Evolutionary conservation across 2,888 invertebrate species (phyloP).

Genomic region (Thysanoteuthis rhombus): DNA sequence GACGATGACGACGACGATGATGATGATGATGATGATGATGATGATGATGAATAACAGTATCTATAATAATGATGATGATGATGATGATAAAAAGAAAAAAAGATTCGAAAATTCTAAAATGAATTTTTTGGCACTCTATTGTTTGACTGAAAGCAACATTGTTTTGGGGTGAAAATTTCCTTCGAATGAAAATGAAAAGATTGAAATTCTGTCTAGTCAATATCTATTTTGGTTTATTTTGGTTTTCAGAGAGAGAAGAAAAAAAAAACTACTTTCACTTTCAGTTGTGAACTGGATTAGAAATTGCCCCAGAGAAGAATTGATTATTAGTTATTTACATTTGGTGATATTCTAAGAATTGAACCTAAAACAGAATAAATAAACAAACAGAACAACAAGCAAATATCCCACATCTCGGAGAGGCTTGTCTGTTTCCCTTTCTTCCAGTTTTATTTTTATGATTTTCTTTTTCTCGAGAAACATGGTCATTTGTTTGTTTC

Average conservation of each 20-base stretch:
- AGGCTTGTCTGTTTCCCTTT: no score
- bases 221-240: background rate
- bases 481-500: background rate
- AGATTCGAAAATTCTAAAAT: background rate
- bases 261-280: background rate
- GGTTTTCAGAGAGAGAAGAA: background rate
- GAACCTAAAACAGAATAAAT: background rate
- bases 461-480: background rate
- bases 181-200: background rate
- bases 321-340: constrained; percentile 12
- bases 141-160: background rate
- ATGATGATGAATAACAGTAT: background rate
- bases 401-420: background rate
- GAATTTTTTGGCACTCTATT: background rate
- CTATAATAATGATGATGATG: background rate
- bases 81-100: background rate
- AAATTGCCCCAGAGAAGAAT: constrained; percentile 12
- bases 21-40: no score
- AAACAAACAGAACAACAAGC: background rate
- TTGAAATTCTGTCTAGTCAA: background rate
- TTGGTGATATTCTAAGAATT: constrained; percentile 12
- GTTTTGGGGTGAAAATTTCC: background rate
- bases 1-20: no score
- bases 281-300: background rate
- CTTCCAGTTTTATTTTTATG: background rate